These are phyloP conservation scores for Acomys russatus DNA, from an alignment of 2,797 vertebrate genomes.

Conservation along the genomic window DNA sequence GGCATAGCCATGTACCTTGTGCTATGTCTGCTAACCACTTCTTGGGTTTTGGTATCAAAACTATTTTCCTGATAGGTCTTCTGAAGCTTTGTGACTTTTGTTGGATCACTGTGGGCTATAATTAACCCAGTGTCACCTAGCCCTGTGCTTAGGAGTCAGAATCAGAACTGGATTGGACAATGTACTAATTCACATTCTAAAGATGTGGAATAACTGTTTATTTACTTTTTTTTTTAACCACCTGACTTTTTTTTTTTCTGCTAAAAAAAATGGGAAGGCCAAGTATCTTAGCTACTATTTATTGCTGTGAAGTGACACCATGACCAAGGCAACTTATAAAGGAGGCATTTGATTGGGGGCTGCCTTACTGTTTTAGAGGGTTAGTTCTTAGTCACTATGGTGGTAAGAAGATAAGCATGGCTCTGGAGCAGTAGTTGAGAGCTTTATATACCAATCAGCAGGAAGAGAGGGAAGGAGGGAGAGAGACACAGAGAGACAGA, in stretches of 20 bases:
- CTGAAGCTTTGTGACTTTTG: background rate
- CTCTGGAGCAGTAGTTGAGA: background rate
- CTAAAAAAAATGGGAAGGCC: background rate
- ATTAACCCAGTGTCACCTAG: background rate
- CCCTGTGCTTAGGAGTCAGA: background rate
- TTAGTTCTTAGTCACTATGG: background rate
- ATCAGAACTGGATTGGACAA: background rate
- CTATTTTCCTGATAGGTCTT: background rate
- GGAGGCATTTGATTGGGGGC: background rate
- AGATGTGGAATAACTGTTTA: background rate
- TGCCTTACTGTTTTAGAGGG: background rate
- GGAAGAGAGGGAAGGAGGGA: background rate
- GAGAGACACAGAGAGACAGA: background rate
- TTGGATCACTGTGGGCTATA: background rate
- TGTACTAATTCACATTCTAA: background rate
- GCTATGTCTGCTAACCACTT: background rate
- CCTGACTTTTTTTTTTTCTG: constrained; percentile 6
- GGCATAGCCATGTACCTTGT: background rate
- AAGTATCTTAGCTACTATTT: background rate
- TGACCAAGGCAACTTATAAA: background rate
- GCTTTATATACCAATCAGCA: background rate
- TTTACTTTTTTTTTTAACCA: background rate
- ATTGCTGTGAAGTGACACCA: background rate
- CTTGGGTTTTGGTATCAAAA: constrained; percentile 30
- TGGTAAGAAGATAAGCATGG: background rate